These are phyloP conservation scores for Plectropomus leopardus DNA, from an alignment of 2,113 vertebrate genomes.

Conservation along the genomic window DNA sequence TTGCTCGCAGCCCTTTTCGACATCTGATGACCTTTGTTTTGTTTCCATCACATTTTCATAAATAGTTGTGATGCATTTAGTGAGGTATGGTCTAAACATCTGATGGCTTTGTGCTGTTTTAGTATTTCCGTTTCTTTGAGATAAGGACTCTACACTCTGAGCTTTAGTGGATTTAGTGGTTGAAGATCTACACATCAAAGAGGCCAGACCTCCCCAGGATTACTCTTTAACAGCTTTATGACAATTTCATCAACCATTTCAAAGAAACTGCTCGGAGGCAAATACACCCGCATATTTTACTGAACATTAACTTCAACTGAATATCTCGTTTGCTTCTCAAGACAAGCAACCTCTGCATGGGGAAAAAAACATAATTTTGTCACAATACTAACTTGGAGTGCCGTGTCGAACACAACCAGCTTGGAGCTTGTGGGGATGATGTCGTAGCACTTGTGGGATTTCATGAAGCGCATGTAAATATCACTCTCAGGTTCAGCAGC, in stretches of 20 bases:
- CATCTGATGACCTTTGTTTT: neutral
- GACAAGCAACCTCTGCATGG: neutral
- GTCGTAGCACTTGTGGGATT: constrained; percentile 99
- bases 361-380: neutral
- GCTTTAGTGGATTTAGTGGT: constrained; percentile 47
- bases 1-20: neutral
- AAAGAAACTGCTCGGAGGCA: constrained; percentile 36
- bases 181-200: constrained; percentile 73
- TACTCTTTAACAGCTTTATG: constrained; percentile 82
- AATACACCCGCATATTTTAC: constrained; percentile 31
- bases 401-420: constrained; percentile 99
- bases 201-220: constrained; percentile 40
- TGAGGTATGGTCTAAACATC: neutral
- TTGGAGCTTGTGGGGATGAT: constrained; percentile 99
- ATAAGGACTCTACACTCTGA: constrained; percentile 17
- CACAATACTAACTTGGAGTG: constrained; percentile 91
- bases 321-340: neutral
- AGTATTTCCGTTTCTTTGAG: constrained; percentile 24
- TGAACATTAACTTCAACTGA: constrained; percentile 66
- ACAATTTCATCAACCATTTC: constrained; percentile 41
- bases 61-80: neutral
- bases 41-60: neutral
- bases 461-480: constrained; percentile 99
- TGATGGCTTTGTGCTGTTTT: constrained; percentile 17
- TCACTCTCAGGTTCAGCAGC: constrained; percentile 95